Conservation (phyloP, 2,113 vertebrate species). For the Anoura caudifer region DNA sequence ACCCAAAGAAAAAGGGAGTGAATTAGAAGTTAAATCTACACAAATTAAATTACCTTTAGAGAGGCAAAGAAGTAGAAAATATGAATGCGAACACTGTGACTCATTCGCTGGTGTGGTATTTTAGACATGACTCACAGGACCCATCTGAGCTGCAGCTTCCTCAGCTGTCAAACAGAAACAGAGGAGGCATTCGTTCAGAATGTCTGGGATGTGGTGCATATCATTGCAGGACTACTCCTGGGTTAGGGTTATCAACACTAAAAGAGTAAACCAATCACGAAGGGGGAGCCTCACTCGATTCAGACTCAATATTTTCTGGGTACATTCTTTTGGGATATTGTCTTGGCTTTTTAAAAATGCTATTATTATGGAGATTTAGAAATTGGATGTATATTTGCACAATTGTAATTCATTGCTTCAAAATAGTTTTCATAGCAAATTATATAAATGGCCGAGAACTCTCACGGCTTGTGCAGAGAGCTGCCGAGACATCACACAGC, state of each 20-base stretch:
- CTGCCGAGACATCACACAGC: neutral
- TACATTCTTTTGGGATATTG: neutral
- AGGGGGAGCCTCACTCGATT: neutral
- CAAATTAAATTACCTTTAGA: neutral
- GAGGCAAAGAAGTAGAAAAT: neutral
- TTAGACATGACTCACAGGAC: neutral
- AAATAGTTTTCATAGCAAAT: neutral
- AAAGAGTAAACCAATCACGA: neutral
- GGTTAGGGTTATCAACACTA: neutral
- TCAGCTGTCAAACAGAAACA: neutral
- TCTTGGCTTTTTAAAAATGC: neutral
- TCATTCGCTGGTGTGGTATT: neutral
- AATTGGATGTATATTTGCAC: neutral
- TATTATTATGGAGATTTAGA: constrained; percentile 2
- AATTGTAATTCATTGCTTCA: neutral
- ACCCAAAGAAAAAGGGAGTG: neutral
- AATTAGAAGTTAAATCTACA: neutral
- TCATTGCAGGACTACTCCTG: neutral
- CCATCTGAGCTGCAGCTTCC: neutral
- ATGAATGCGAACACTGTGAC: neutral
- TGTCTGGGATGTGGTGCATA: neutral
- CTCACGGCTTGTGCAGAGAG: neutral
- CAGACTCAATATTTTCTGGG: neutral
- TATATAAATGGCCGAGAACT: neutral
- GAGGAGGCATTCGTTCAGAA: neutral